Conservation (phyloP, 2,113 vertebrate genomes). For the Phainopepla nitens region DNA sequence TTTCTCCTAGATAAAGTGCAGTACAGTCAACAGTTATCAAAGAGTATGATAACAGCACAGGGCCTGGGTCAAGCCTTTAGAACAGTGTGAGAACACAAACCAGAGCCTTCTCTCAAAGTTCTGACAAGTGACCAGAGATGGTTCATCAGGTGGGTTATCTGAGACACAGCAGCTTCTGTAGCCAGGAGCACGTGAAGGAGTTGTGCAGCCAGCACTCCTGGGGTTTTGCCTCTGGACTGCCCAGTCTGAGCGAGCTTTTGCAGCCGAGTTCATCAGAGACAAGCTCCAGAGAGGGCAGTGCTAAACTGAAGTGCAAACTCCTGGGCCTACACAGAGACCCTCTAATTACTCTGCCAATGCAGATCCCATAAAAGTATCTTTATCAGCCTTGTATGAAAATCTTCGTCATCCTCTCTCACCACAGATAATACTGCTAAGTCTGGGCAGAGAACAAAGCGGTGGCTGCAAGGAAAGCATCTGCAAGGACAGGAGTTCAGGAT, state of each 20-base stretch:
- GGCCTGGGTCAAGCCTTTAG: background rate
- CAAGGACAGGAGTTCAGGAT: background rate
- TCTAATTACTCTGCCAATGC: background rate
- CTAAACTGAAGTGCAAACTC: background rate
- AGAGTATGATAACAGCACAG: background rate
- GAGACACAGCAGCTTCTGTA: background rate
- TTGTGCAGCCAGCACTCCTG: background rate
- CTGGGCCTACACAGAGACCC: background rate
- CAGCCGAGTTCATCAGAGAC: background rate
- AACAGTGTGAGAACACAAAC: background rate
- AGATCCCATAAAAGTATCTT: background rate
- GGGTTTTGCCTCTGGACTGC: background rate
- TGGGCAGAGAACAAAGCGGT: background rate
- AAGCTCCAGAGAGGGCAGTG: background rate
- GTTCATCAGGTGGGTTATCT: background rate
- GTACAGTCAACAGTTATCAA: background rate
- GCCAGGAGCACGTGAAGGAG: background rate
- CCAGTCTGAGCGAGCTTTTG: background rate
- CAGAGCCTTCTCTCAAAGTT: background rate
- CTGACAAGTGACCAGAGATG: background rate
- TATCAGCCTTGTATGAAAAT: background rate
- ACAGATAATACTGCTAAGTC: background rate
- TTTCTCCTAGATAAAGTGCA: background rate
- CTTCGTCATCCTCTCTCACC: background rate
- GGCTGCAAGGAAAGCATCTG: background rate